Evolutionary conservation across 2,113 vertebrate species (phyloP).

Genomic region (Planiliza haematocheilus): DNA sequence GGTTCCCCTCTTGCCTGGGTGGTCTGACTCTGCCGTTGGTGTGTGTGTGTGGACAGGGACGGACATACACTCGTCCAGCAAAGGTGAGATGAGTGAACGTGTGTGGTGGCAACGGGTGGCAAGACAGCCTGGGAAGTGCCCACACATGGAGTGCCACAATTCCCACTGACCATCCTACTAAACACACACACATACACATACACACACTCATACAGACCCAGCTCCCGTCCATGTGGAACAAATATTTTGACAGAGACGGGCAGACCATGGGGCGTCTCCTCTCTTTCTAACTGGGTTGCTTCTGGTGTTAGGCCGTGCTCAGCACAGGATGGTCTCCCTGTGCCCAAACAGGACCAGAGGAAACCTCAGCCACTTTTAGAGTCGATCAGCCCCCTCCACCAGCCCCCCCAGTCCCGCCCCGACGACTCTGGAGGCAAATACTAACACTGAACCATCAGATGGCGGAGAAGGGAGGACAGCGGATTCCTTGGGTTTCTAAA

Average conservation of each 20-base stretch:
- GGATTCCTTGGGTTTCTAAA: conserved; percentile 75
- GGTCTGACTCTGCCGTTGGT: conserved; percentile 70
- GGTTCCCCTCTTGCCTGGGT: conserved; percentile 79
- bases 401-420: conserved; percentile 17
- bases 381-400: conserved; percentile 46
- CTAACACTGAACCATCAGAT: conserved; percentile 71
- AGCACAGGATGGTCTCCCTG: conserved; percentile 61
- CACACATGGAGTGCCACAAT: conserved; percentile 76
- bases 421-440: conserved; percentile 51
- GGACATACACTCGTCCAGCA: conserved; percentile 68
- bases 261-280: conserved; percentile 74
- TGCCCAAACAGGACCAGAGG: conserved; percentile 62
- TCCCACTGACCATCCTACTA: conserved; percentile 61
- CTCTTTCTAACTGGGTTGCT: conserved; percentile 52
- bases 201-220: conserved; percentile 28
- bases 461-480: conserved; percentile 55
- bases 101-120: conserved; percentile 71
- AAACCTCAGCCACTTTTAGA: conserved; percentile 81
- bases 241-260: conserved; percentile 80
- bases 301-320: conserved; percentile 48
- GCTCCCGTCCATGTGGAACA: conserved; percentile 55
- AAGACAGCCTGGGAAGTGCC: conserved; percentile 66
- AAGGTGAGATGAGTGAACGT: conserved; percentile 75
- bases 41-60: conserved; percentile 63
- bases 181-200: conserved; percentile 55